These are phyloP conservation scores for Lepilemur ruficaudatus DNA, from an alignment of 2,797 vertebrate species.

Conservation along the genomic window DNA sequence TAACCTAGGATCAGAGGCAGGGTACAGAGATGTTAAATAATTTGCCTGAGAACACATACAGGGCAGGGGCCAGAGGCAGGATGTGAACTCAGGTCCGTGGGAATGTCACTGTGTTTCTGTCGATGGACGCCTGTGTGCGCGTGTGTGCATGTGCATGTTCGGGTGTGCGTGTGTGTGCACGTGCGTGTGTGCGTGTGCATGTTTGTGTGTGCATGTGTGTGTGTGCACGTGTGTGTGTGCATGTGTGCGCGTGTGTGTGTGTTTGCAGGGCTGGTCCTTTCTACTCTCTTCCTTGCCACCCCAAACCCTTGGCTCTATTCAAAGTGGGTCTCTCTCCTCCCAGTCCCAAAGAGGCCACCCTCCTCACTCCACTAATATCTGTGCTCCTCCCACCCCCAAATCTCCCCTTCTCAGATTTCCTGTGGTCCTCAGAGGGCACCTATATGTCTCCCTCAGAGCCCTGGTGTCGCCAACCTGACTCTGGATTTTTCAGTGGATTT, in stretches of 20 bases:
- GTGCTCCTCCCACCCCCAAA: not conserved
- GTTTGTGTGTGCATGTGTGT: no score
- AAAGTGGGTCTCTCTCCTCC: not conserved
- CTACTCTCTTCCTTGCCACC: not conserved
- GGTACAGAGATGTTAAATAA: not conserved
- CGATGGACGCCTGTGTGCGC: no score
- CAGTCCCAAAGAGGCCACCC: not conserved
- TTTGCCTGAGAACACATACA: not conserved
- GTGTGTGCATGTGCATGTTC: not conserved
- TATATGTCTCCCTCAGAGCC: not conserved
- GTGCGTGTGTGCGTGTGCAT: no score
- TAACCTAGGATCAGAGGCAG: not conserved
- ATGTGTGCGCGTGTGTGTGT: not conserved
- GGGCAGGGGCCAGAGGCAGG: not conserved
- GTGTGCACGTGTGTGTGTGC: not conserved
- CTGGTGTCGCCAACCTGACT: not conserved
- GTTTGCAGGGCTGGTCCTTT: not conserved
- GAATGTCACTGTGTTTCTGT: no score
- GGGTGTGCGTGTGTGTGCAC: not conserved
- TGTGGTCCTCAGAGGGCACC: not conserved
- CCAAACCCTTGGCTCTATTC: not conserved
- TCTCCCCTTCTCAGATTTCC: not conserved
- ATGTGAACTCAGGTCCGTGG: not conserved
- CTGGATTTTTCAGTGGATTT: not conserved
- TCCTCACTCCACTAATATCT: not conserved